A percentile compares a stretch with the other conserved stretches of the same genome.
These are phyloP conservation scores for Campoplex capitator DNA, from an alignment of 2,888 invertebrate genomes.

Conservation along the genomic window DNA sequence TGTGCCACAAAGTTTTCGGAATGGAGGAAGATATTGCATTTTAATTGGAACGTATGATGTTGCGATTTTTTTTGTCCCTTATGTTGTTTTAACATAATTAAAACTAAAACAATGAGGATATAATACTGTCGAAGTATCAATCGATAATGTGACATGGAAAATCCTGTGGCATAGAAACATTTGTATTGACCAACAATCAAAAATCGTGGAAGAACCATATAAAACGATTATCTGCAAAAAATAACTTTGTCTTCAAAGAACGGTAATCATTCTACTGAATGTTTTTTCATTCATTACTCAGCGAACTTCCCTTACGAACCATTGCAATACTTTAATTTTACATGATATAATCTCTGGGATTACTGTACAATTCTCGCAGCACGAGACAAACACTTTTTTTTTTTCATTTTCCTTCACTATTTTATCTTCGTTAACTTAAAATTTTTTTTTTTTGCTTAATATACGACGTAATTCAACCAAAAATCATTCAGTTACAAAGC, in stretches of 20 bases:
- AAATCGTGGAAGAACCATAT: constrained; percentile 58
- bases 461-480: neutral
- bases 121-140: constrained; percentile 65
- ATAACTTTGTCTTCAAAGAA: constrained; percentile 25
- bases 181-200: constrained; percentile 50
- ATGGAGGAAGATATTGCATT: constrained; percentile 69
- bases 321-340: constrained; percentile 43
- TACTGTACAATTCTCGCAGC: constrained; percentile 63
- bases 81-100: constrained; percentile 17
- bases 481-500: constrained; percentile 10
- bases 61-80: constrained; percentile 2
- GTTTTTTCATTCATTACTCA: constrained; percentile 11
- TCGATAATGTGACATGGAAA: constrained; percentile 54
- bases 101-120: constrained; percentile 53
- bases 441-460: neutral
- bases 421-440: neutral
- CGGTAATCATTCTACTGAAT: neutral
- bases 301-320: neutral
- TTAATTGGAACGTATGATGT: constrained; percentile 63
- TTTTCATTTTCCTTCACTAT: constrained; percentile 38
- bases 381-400: constrained; percentile 19
- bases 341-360: constrained; percentile 55
- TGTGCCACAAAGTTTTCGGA: constrained; percentile 64
- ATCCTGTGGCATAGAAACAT: constrained; percentile 55
- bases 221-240: constrained; percentile 50